Evolutionary conservation across 2,888 invertebrate species (phyloP), one percentile per base, ranked within the genome.

Genomic region (Euphydryas editha): DNA sequence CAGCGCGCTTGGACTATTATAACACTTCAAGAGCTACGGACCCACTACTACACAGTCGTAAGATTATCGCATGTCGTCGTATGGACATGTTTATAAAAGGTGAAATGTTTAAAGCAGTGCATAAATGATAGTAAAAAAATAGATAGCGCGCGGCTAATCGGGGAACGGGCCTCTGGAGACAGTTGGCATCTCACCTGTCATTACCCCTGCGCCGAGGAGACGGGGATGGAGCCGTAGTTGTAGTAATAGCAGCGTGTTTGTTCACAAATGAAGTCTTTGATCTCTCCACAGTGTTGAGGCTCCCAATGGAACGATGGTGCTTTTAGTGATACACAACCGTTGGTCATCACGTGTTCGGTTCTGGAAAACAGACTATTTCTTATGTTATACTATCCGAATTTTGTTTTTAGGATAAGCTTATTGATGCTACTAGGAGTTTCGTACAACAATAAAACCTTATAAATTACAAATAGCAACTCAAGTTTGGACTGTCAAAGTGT

Each of bases 161-260:
- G 92, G 92, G 91, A 87, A 84, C 84, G 86, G 91, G 86, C 87
- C 88, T 91, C 91, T 86, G 90, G 92, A 90, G 89, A 88, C 91
- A 86, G 92, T 89, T 92, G 92, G 92, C 92, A 93, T 93, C 95
- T 95, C 95, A 95, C 95, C 95, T 96, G 93, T 87, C 90, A 96
- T 97, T 97, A 97, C 97, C 97, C 97, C 96, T 97, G 97, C 94
- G 96, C 95, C 81, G 96, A 96, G 87, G 96, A 96, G 84, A 97
- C 97, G 87, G 96, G 96, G 94, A 97, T 97, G 88, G 96, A 96
- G 87, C 97, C 97, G 90, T 97, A 97, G 93, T 97, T 97, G 94
- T 97, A 97, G 93, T 97, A 97, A 91, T 97, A 97, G 93, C 97
- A 97, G 83, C 97, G 95, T 72, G 97, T 97, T 93, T 97, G 97